Percentiles rank a stretch among this genome's conserved stretches.
Evolutionary conservation across 2,113 vertebrate species (phyloP).

Genomic region (Oreocharis arfaki): DNA sequence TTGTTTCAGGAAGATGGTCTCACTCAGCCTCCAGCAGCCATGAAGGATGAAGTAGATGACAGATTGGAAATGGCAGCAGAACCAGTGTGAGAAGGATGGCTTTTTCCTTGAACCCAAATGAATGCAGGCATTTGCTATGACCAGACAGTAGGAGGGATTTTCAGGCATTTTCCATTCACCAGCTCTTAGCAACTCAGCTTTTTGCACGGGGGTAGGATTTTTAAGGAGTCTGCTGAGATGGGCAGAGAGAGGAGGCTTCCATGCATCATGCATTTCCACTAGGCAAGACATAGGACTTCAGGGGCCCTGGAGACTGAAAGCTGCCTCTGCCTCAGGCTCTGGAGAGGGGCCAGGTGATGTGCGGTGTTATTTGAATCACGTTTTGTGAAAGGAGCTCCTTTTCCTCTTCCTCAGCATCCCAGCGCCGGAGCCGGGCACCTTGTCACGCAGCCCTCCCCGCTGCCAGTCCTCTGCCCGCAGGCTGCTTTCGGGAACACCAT

Average conservation of each 20-base stretch:
- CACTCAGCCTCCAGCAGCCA: rapidly evolving
- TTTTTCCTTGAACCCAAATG: neutral
- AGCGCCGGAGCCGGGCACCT: neutral
- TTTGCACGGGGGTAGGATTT: neutral
- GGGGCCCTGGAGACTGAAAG: neutral
- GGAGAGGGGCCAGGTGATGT: neutral
- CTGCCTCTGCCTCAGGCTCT: neutral
- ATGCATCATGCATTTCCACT: neutral
- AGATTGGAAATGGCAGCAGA: neutral
- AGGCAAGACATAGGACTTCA: neutral
- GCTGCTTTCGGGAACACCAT: rapidly evolving
- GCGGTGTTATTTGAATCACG: rapidly evolving
- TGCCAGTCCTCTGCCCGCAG: rapidly evolving
- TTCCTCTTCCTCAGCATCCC: neutral
- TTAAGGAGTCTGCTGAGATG: neutral
- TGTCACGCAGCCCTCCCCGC: rapidly evolving
- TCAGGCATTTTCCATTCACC: neutral
- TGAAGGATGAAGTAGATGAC: neutral
- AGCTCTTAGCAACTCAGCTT: neutral
- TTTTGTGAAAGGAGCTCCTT: neutral
- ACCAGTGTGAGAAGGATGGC: neutral
- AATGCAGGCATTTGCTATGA: neutral
- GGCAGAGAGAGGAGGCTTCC: neutral
- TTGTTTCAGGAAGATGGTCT: neutral
- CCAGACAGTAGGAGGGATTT: neutral